Evolutionary conservation across 2,888 invertebrate genomes (phyloP), one percentile per base, ranked within the genome.

Genomic region (Cantharis rufa): DNA sequence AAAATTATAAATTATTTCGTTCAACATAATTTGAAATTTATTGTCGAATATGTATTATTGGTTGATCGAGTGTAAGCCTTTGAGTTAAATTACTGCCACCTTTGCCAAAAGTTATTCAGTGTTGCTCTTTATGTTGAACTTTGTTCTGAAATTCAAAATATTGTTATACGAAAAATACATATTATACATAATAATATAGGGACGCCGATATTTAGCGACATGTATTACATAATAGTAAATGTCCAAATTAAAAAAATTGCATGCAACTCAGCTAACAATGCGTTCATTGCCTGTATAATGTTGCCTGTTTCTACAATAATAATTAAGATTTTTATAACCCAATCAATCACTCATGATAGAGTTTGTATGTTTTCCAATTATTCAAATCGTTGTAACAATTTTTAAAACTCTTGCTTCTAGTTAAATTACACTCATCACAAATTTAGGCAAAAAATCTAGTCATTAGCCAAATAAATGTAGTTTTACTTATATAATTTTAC

Each of bases 381-480:
- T 71, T 72, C 64, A 18, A 27, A 70, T 27, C 61, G 13, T 32
- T 13, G 18, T 32, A 63, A 18, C 21, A 63, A 69, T 69, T 72
- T 24, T 72, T 72, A 69, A 27, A 21, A 15, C 15, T 28, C 27
- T 69, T 72, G 68, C 62, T 64, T 72, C 15, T 64, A 69, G 21
- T 32, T 62, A 62, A n/a, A 64, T 71, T 15, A 62, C 68, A 70
- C 64, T 48, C 48, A n/a, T 48, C 48, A 66, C 64, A 66, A 27
- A 61, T 16, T 80, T 81, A 81, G 81, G 71, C 70, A 80, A 82
- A 84, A 84, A 84, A 82, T 87, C 87, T 87, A 87, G 87, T 87
- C 87, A 87, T 83, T 86, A 87, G 87, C 86, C 87, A 87, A 87
- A 87, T 86, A 86, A n/a, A 83, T 81, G 75, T 82, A 80, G 80